phyloP scores from a whole-genome alignment of 2,113 vertebrate genomes.

The Daboia siamensis region DNA sequence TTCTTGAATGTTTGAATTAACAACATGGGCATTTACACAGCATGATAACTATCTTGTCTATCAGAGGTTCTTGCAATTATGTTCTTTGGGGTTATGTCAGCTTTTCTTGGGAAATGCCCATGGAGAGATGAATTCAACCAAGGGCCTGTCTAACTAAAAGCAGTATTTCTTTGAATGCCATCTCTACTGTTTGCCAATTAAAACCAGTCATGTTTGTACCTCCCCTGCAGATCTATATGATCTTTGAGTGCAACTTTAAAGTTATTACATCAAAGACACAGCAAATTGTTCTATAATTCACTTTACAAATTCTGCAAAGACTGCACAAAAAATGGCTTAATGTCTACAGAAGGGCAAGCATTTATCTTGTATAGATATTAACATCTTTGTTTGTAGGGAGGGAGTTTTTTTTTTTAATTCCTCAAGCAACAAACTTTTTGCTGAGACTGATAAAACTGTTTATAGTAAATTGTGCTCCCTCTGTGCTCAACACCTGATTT shows the following conservation, averaged over 20 bases:
- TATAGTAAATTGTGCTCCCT: conserved; percentile 63
- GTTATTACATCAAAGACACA: conserved; percentile 71
- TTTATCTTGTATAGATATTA: conserved; percentile 76
- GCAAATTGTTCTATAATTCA: conserved; percentile 79
- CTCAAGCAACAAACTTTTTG: conserved; percentile 75
- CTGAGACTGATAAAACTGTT: conserved; percentile 70
- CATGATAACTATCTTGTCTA: conserved; percentile 26
- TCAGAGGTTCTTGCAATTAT: background rate
- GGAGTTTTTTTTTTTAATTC: conserved; percentile 37
- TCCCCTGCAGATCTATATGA: background rate
- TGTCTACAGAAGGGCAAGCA: conserved; percentile 68
- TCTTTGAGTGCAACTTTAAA: conserved; percentile 53
- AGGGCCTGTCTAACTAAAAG: background rate
- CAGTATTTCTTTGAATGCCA: background rate
- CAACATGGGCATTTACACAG: conserved; percentile 1
- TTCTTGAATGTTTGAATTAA: background rate
- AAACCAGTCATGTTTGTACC: background rate
- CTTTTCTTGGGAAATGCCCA: conserved; percentile 17
- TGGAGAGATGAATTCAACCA: conserved; percentile 9
- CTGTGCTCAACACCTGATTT: conserved; percentile 76
- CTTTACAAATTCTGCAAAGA: conserved; percentile 71
- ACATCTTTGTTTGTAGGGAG: conserved; percentile 55
- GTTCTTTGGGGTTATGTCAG: background rate
- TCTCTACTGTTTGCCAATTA: conserved; percentile 12
- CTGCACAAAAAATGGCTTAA: conserved; percentile 72